These are phyloP conservation scores for Oryctolagus cuniculus DNA, from an alignment of 2,113 vertebrate species.

Conservation along the genomic window DNA sequence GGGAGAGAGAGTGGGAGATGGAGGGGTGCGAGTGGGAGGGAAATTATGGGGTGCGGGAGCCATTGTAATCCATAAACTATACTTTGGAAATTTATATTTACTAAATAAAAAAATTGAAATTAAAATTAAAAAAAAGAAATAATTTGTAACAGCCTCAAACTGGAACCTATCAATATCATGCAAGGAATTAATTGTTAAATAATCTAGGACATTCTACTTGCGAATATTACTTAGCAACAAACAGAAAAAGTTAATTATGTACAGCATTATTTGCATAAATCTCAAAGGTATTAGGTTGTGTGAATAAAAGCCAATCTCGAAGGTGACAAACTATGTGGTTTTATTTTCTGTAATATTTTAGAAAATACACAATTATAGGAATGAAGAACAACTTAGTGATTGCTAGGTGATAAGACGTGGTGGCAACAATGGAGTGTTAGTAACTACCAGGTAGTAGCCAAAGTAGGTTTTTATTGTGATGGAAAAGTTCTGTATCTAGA, in stretches of 20 bases:
- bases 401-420: background rate
- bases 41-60: too few relatives aligned
- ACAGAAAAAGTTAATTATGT: background rate
- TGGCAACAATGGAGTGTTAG: background rate
- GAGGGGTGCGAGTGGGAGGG: too few relatives aligned
- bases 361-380: background rate
- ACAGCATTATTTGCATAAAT: background rate
- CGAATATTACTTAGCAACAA: background rate
- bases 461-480: background rate
- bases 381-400: background rate
- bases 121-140: too few relatives aligned
- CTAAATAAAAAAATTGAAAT: too few relatives aligned
- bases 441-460: too few relatives aligned
- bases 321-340: background rate
- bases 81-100: too few relatives aligned
- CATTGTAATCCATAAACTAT: too few relatives aligned
- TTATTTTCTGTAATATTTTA: background rate
- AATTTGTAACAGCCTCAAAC: background rate
- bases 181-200: background rate
- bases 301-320: background rate
- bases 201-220: background rate
- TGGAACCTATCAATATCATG: background rate
- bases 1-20: too few relatives aligned
- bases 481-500: background rate
- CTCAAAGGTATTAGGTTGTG: background rate